Evolutionary conservation across 2,113 vertebrate species (phyloP).

Genomic region (Petrocephalus microphthalmus): DNA sequence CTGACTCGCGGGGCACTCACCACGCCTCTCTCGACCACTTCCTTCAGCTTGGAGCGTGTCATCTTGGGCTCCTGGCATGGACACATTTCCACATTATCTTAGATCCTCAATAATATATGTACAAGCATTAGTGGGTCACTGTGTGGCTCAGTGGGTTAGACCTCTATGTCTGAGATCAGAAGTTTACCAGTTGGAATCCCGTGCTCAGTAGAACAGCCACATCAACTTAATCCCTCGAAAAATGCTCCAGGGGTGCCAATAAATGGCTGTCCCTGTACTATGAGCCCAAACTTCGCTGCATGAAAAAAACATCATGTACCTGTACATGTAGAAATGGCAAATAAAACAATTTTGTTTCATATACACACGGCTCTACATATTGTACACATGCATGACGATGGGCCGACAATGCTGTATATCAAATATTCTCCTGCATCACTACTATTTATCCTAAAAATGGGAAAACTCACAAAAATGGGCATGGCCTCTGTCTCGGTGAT

Average conservation of each 20-base stretch:
- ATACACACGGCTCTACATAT: neutral
- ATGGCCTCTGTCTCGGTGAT: slow-evolving; percentile 84
- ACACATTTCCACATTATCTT: neutral
- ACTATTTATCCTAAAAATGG: neutral
- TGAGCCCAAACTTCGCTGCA: neutral
- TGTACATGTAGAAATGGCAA: neutral
- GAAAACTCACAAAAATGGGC: slow-evolving; percentile 84
- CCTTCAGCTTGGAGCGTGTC: slow-evolving; percentile 95
- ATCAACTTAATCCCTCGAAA: neutral
- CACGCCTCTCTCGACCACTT: slow-evolving; percentile 92
- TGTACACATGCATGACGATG: neutral
- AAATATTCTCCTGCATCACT: neutral
- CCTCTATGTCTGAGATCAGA: neutral
- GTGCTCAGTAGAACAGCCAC: neutral
- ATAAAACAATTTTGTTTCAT: neutral
- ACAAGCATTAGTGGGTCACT: neutral
- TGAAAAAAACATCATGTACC: too few relatives aligned
- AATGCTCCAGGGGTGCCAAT: neutral
- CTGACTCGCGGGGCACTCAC: slow-evolving; percentile 58
- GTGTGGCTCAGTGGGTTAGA: neutral
- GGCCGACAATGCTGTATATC: neutral
- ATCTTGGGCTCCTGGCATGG: slow-evolving; percentile 84
- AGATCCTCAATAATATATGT: neutral
- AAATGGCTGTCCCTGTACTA: neutral
- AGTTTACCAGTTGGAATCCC: neutral